phyloP scores from a whole-genome alignment of 2,888 invertebrate species.

The Ennomos erosarius region DNA sequence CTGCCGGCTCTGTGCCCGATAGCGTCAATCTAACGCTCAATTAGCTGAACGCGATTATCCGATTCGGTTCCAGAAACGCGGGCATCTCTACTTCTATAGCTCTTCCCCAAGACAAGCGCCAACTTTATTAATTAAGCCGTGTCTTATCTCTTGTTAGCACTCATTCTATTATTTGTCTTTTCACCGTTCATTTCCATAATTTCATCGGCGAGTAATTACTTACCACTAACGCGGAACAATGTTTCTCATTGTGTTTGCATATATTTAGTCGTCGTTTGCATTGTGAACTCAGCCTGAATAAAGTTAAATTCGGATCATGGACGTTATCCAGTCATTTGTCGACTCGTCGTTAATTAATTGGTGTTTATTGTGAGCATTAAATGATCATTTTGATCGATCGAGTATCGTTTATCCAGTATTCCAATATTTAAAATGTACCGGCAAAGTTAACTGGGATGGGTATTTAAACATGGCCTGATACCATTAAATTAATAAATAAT shows the following conservation, averaged over 20 bases:
- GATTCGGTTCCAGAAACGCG: conserved; percentile 78
- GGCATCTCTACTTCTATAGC: conserved; percentile 65
- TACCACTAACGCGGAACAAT: conserved; percentile 74
- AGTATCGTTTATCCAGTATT: too few species aligned
- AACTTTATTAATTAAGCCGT: conserved; percentile 86
- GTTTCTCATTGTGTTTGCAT: conserved; percentile 78
- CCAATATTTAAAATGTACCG: too few species aligned
- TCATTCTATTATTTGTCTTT: conserved; percentile 86
- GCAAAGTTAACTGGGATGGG: too few species aligned
- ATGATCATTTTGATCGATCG: too few species aligned
- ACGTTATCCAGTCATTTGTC: conserved; percentile 37
- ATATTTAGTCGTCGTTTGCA: conserved; percentile 76
- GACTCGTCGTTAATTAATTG: conserved; percentile 22
- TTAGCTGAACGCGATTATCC: conserved; percentile 84
- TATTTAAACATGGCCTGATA: too few species aligned
- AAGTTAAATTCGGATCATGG: conserved; percentile 53
- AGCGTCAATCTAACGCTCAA: conserved; percentile 85
- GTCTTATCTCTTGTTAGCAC: conserved; percentile 86
- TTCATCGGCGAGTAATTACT: conserved; percentile 82
- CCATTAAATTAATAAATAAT: too few species aligned
- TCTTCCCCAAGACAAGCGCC: conserved; percentile 76
- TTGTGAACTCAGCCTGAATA: conserved; percentile 65
- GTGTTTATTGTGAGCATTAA: conserved; percentile 25
- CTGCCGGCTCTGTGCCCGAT: conserved; percentile 67
- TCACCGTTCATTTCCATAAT: conserved; percentile 85